Evolutionary conservation across 1,140 invertebrate species (phyloP).

Genomic region (Pollicipes pollicipes): DNA sequence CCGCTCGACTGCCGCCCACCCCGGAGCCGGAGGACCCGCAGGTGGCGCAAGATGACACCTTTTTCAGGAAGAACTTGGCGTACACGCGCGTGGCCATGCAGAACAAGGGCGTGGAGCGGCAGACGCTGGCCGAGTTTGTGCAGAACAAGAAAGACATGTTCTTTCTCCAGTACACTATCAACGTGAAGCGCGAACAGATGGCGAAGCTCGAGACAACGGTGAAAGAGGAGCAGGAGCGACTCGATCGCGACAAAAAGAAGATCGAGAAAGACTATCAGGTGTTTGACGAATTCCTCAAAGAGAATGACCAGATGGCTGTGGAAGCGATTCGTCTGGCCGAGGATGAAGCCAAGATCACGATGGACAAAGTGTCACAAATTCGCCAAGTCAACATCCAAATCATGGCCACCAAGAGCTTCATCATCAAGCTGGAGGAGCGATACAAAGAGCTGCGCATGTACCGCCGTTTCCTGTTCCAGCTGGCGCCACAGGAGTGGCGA

Average conservation of each 20-base stretch:
- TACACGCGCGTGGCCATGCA: neutral
- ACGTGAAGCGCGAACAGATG: neutral
- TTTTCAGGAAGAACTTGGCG: neutral
- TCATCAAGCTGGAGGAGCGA: neutral
- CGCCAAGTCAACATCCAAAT: neutral
- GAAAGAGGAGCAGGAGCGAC: neutral
- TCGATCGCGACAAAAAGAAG: neutral
- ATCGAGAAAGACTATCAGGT: neutral
- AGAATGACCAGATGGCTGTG: neutral
- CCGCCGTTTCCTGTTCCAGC: neutral
- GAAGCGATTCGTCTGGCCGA: neutral
- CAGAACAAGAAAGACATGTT: slow-evolving; percentile 1
- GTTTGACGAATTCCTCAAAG: neutral
- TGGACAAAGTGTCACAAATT: neutral
- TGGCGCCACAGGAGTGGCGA: neutral
- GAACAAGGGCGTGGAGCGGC: neutral
- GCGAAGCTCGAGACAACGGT: neutral
- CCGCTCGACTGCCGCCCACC: neutral
- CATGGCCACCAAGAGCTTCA: neutral
- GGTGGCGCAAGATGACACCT: neutral
- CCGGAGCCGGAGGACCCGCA: neutral
- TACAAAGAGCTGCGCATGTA: neutral
- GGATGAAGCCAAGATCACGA: neutral
- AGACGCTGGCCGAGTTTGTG: neutral
- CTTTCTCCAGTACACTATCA: neutral